Evolutionary conservation across 2,888 invertebrate species (phyloP).

Genomic region (Ophioninae sp.): DNA sequence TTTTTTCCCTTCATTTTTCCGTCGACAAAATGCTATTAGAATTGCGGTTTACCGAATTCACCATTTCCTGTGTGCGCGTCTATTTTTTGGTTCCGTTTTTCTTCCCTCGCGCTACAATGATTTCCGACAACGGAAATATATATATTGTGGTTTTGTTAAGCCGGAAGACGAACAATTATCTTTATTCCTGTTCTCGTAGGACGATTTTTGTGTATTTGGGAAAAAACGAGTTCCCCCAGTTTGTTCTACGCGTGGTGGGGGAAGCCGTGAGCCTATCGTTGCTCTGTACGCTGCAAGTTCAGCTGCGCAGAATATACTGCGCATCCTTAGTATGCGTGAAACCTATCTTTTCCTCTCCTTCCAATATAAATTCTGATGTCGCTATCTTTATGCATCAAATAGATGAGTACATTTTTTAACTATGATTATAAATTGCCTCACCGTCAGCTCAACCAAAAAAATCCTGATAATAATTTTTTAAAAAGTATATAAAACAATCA

Average conservation of each 20-base stretch:
- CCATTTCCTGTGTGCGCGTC: not conserved
- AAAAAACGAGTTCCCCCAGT: not conserved
- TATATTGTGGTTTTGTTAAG: conserved; percentile 74
- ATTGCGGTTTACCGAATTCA: conserved; percentile 53
- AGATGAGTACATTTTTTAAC: not conserved
- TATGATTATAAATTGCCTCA: not conserved
- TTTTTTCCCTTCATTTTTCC: conserved; percentile 65
- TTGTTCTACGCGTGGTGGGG: not conserved
- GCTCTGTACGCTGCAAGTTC: not conserved
- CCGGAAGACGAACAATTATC: not conserved
- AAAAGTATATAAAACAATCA: not conserved
- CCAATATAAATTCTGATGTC: not conserved
- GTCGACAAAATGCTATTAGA: conserved; percentile 75
- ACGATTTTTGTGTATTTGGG: not conserved
- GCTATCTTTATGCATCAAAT: not conserved
- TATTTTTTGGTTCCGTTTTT: conserved; percentile 16
- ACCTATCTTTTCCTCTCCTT: not conserved
- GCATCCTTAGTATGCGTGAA: not conserved
- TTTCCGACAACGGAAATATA: conserved; percentile 73
- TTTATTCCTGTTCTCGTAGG: not conserved
- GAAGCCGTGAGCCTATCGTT: not conserved
- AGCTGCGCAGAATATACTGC: not conserved
- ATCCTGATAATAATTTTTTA: not conserved
- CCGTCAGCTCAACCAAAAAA: not conserved
- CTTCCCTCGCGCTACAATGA: conserved; percentile 50